These are phyloP conservation scores for Hypolimnas misippus DNA, from an alignment of 2,888 invertebrate species.

Conservation along the genomic window DNA sequence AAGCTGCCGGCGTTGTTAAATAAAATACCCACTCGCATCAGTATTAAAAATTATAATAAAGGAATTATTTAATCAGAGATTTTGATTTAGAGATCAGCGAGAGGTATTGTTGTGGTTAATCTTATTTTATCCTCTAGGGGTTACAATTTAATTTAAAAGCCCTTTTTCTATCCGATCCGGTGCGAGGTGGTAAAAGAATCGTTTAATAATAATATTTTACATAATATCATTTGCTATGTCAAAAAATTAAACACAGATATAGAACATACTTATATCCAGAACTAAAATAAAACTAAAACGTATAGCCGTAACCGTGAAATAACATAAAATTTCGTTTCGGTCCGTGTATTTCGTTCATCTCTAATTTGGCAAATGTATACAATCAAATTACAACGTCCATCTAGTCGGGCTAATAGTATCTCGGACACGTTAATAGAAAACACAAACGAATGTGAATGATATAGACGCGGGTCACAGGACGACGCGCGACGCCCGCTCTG, in stretches of 20 bases:
- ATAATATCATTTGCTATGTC: no score
- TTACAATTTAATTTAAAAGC: slow-evolving; percentile 35
- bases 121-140: slow-evolving; percentile 32
- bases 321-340: slow-evolving; percentile 39
- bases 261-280: neutral
- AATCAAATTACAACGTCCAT: slow-evolving; percentile 73
- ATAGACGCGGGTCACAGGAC: slow-evolving; percentile 59
- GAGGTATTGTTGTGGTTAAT: slow-evolving; percentile 18
- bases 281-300: slow-evolving; percentile 3
- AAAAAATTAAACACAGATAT: no score
- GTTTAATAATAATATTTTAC: no score
- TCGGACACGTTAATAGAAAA: slow-evolving; percentile 76
- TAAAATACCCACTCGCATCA: slow-evolving; percentile 44
- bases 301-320: slow-evolving; percentile 28
- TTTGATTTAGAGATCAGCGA: slow-evolving; percentile 26
- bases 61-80: slow-evolving; percentile 25
- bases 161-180: no score
- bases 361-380: slow-evolving; percentile 63
- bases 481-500: slow-evolving; percentile 46
- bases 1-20: slow-evolving; percentile 60
- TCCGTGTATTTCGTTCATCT: slow-evolving; percentile 50
- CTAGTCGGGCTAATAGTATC: slow-evolving; percentile 69
- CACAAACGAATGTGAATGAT: slow-evolving; percentile 63
- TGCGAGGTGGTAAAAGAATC: no score
- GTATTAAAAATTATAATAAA: slow-evolving; percentile 34